A percentile compares a stretch with the other conserved stretches of the same genome.
phyloP scores from a whole-genome alignment of 1,140 invertebrate species.

The Contarinia nasturtii region DNA sequence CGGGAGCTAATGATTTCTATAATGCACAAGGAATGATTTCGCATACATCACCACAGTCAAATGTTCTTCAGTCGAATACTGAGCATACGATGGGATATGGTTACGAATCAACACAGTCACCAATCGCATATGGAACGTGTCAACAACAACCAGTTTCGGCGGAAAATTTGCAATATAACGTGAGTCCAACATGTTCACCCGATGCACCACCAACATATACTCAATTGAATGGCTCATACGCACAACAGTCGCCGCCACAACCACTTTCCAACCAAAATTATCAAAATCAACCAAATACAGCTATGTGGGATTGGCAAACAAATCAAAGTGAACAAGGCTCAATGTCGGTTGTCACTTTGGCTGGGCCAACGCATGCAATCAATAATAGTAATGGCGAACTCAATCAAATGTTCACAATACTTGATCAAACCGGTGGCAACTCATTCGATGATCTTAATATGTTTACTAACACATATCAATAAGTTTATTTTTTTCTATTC shows the following conservation, averaged over 20 bases:
- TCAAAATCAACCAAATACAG: constrained; percentile 28
- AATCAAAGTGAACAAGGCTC: constrained; percentile 21
- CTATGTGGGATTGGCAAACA: constrained; percentile 49
- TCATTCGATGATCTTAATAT: constrained; percentile 85
- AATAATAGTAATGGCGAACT: constrained; percentile 52
- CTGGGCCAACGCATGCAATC: constrained; percentile 25
- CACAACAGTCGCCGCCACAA: constrained; percentile 25
- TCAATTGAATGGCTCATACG: constrained; percentile 48
- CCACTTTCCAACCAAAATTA: constrained; percentile 12
- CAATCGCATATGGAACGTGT: constrained; percentile 29
- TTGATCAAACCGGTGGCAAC: constrained; percentile 61
- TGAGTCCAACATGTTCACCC: constrained; percentile 60
- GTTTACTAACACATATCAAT: constrained; percentile 87
- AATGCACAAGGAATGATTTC: constrained; percentile 16
- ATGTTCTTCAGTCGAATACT: constrained; percentile 32
- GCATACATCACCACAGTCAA: constrained; percentile 21
- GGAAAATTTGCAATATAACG: constrained; percentile 59
- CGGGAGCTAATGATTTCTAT: constrained; percentile 11
- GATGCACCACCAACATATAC: constrained; percentile 72
- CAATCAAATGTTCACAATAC: constrained; percentile 87
- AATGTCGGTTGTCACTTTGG: constrained; percentile 22
- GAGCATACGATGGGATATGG: constrained; percentile 36
- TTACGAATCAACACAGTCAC: constrained; percentile 49
- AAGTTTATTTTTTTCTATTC: too few species aligned
- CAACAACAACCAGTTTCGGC: constrained; percentile 26